Base-by-base conservation (phyloP, 92 coral and sea anemone species). In the Epizoanthus scotinus region DNA sequence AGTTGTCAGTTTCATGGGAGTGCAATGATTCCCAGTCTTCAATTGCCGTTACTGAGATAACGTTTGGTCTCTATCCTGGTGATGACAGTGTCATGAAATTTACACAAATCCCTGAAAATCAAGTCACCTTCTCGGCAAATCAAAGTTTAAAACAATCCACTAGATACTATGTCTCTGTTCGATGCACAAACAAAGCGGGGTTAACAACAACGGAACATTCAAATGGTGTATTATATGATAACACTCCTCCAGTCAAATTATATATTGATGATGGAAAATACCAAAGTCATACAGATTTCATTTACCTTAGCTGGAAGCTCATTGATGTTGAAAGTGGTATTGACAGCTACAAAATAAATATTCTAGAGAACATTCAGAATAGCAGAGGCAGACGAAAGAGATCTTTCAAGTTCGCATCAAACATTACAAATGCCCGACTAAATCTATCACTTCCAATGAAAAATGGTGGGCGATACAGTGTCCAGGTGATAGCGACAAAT, bases 11-110 rank as follows among this genome's bases (percentile, higher is more conserved):
- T 15, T 62, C 88, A 6, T 93, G 98, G 98, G 67, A 50, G 60
- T 93, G 98, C 62, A 74, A 36, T 10, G 98, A 93, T 78, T 38
- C 55, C 14, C 88, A 93, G 56, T 86, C 88, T n/a, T 61, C 61
- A n/a, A 82, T 89, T 7, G 70, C 73, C 0, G 60, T 79, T 14
- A 78, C 75, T 18, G 70, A 85, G 31, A 82, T 93, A 5, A 93
- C 88, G 18, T 91, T 91, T 78, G 94, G 98, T 1, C 75, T 88
- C 10, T 91, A 93, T 63, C 98, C 98, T 40, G 98, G 98, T 17
- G 66, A 74, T 6, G 29, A 63, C 26, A 87, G 87, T 65, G 67
- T 89, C 17, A 84, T 87, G 73, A 70, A 74, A 42, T 91, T 82
- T 40, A 90, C 86, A 20, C 49, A 20, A 17, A 61, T 91, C n/a